Conservation (phyloP, 2,888 invertebrate species). For the Osmoderma eremita region DNA sequence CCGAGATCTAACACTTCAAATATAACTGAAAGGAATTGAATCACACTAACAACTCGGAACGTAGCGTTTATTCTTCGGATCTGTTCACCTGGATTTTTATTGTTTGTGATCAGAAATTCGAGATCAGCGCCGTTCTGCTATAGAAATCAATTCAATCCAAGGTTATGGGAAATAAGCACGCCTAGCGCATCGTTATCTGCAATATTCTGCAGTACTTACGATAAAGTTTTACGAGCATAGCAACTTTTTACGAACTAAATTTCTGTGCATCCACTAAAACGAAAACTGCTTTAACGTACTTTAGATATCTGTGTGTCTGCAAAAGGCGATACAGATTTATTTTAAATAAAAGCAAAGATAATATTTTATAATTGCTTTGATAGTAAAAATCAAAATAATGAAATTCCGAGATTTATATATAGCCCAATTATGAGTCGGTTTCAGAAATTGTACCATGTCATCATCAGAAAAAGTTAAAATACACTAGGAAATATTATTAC, state of each 20-base stretch:
- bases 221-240: not conserved
- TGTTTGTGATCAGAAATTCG: constrained; percentile 9
- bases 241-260: not conserved
- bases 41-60: not conserved
- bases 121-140: constrained; percentile 1
- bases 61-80: constrained; percentile 9
- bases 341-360: too few species aligned
- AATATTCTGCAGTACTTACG: not conserved
- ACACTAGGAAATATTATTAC: too few species aligned
- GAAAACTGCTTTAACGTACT: too few species aligned
- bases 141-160: constrained; percentile 13
- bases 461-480: too few species aligned
- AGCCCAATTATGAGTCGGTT: too few species aligned
- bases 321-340: too few species aligned
- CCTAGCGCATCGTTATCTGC: not conserved
- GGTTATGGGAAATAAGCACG: not conserved
- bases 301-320: too few species aligned
- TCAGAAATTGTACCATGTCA: too few species aligned
- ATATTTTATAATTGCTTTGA: too few species aligned
- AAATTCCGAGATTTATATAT: too few species aligned
- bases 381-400: too few species aligned
- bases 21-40: constrained; percentile 3
- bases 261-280: too few species aligned
- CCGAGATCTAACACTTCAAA: not conserved
- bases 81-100: constrained; percentile 1